A percentile compares a stretch with the other conserved stretches of the same genome.
Evolutionary conservation across 2,797 vertebrate species (phyloP).

Genomic region (Stomatorhinus walkeri): DNA sequence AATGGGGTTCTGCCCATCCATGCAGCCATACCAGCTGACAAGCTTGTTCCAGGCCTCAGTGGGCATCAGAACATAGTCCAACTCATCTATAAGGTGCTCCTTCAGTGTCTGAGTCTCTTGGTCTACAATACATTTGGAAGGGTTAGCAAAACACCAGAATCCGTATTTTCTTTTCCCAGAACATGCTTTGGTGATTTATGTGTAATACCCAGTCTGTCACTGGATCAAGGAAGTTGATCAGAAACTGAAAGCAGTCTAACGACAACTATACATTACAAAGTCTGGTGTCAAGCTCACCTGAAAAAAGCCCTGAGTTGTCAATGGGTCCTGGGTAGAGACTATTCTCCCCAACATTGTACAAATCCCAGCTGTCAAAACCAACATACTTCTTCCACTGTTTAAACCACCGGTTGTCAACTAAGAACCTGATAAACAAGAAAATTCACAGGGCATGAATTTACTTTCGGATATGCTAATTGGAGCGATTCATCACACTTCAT

Average conservation of each 20-base stretch:
- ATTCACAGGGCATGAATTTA: not conserved
- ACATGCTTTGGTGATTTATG: not conserved
- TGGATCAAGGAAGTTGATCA: not conserved
- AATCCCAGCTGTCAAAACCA: conserved; percentile 92
- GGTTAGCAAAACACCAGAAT: not conserved
- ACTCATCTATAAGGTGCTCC: conserved; percentile 91
- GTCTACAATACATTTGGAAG: conserved; percentile 56
- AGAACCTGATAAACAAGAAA: conserved; percentile 69
- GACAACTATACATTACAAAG: not conserved
- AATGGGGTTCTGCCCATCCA: conserved; percentile 81
- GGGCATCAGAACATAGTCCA: conserved; percentile 89
- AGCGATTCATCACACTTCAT: not conserved
- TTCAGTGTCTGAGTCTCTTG: conserved; percentile 78
- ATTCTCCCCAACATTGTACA: conserved; percentile 82
- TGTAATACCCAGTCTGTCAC: not conserved
- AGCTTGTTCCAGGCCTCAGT: conserved; percentile 89
- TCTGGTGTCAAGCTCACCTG: conserved; percentile 59
- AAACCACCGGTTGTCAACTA: conserved; percentile 94
- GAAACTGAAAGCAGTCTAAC: not conserved
- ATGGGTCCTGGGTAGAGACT: conserved; percentile 84
- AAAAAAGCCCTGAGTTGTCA: conserved; percentile 89
- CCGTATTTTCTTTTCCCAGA: not conserved
- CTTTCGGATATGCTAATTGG: not conserved
- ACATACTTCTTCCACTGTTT: conserved; percentile 99
- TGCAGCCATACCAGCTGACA: conserved; percentile 80